phyloP scores from a whole-genome alignment of 2,113 vertebrate species.

The Mobula hypostoma region DNA sequence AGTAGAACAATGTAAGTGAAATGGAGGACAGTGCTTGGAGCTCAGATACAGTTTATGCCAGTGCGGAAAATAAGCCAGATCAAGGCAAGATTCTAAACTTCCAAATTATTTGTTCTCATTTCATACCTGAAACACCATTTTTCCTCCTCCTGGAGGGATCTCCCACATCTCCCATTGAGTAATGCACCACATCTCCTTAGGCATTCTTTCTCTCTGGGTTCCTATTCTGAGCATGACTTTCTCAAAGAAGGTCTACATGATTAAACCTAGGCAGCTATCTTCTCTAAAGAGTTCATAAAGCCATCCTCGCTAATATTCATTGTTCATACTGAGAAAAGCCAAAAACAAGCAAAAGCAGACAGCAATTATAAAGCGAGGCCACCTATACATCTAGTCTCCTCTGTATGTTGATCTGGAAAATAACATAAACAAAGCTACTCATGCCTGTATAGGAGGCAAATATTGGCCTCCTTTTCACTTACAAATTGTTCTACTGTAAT shows the following conservation, averaged over 20 bases:
- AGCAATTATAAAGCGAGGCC: neutral
- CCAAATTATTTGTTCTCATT: neutral
- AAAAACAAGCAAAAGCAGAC: neutral
- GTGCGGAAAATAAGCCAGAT: neutral
- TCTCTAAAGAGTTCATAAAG: neutral
- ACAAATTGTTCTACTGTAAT: too few species aligned
- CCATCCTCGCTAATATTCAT: neutral
- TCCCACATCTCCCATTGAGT: neutral
- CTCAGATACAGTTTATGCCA: neutral
- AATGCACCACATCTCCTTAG: neutral
- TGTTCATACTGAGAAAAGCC: neutral
- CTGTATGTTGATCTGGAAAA: too few species aligned
- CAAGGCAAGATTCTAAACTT: neutral
- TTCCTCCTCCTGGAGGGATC: neutral
- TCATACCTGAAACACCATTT: neutral
- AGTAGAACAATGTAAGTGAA: too few species aligned
- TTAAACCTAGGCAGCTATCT: neutral
- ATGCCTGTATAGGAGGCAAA: too few species aligned
- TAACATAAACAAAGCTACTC: too few species aligned
- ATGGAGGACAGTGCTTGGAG: neutral
- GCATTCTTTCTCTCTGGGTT: neutral
- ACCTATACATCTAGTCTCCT: neutral
- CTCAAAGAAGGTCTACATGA: neutral
- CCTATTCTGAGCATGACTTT: neutral
- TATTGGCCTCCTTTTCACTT: too few species aligned